A percentile compares a stretch with the other conserved stretches of the same genome.
These are phyloP conservation scores for Erynnis tages DNA, from an alignment of 2,888 invertebrate species.

Conservation along the genomic window DNA sequence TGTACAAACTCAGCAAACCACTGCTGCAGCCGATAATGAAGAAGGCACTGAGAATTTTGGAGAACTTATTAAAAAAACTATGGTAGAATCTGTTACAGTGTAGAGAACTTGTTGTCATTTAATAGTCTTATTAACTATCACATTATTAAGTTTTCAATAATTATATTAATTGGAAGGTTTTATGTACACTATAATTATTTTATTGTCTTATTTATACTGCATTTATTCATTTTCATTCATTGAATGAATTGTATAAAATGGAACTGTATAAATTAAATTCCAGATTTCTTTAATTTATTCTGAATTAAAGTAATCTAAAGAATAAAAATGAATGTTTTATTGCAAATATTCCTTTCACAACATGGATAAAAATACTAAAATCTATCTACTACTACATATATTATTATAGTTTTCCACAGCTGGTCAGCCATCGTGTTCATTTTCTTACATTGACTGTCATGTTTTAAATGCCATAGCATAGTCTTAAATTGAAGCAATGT, in stretches of 20 bases:
- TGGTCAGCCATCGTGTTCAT: too few species aligned
- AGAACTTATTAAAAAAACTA: conserved; percentile 95
- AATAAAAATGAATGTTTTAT: conserved; percentile 26
- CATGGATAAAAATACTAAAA: too few species aligned
- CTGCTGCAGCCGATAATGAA: conserved; percentile 44
- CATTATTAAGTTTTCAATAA: conserved; percentile 72
- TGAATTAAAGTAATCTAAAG: conserved; percentile 12
- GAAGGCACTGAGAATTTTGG: conserved; percentile 89
- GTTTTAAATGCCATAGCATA: too few species aligned
- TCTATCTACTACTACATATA: too few species aligned
- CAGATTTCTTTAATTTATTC: conserved; percentile 20
- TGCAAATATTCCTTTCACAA: too few species aligned
- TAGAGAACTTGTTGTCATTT: conserved; percentile 80
- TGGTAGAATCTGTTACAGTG: conserved; percentile 94
- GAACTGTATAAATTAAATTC: conserved; percentile 9
- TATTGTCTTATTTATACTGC: conserved; percentile 16
- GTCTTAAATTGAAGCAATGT: too few species aligned
- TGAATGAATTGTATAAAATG: conserved; percentile 17
- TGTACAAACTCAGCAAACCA: conserved; percentile 41
- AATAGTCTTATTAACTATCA: conserved; percentile 63
- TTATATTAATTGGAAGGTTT: conserved; percentile 64
- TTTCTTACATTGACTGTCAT: too few species aligned
- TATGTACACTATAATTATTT: conserved; percentile 35
- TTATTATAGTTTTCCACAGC: too few species aligned
- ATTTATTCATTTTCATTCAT: conserved; percentile 16